These are phyloP conservation scores for Chionodraco myersi DNA, from an alignment of 2,113 vertebrate species.

Conservation along the genomic window DNA sequence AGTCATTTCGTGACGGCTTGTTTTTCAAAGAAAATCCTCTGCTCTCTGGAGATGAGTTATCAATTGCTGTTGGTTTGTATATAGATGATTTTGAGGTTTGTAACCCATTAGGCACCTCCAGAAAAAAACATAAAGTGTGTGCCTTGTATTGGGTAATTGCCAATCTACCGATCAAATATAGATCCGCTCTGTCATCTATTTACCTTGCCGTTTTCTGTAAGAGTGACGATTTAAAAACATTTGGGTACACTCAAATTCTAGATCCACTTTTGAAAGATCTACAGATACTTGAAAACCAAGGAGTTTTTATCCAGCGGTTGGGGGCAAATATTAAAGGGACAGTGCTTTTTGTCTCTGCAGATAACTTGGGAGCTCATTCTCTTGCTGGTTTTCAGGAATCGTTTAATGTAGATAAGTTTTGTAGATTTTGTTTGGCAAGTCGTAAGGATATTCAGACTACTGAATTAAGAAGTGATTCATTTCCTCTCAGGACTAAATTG, in stretches of 20 bases:
- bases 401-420: constrained; percentile 47
- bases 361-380: background rate
- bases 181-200: background rate
- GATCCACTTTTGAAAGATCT: background rate
- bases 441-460: background rate
- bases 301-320: background rate
- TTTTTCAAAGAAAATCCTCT: background rate
- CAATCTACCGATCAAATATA: background rate
- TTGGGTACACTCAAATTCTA: background rate
- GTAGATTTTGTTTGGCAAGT: constrained; percentile 38
- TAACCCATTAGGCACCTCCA: background rate
- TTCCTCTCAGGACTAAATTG: background rate
- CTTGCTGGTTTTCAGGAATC: constrained; percentile 12
- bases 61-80: background rate
- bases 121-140: background rate
- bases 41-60: no score
- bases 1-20: background rate
- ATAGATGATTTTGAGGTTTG: background rate
- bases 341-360: background rate
- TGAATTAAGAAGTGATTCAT: background rate
- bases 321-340: background rate
- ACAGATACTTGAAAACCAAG: background rate
- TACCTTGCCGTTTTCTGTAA: background rate
- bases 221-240: background rate
- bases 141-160: background rate